Evolutionary conservation across 2,113 vertebrate genomes (phyloP), one percentile per base, ranked within the genome.

Genomic region (Elgaria multicarinata): DNA sequence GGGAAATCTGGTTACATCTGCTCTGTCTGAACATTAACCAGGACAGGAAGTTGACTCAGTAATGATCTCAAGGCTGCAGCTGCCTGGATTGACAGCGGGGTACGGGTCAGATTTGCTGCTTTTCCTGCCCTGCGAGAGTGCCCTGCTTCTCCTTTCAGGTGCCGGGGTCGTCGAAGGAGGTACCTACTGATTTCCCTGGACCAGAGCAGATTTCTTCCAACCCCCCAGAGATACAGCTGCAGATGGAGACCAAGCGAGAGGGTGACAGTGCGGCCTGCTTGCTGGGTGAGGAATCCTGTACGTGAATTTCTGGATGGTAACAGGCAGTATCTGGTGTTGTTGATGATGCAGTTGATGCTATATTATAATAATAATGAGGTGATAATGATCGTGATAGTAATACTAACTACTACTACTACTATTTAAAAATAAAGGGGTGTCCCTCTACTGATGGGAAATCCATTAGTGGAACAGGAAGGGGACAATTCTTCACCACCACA

Each of bases 71-170:
- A 16, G 18, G 22, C 16, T 9, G 79, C n/a, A 12, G n/a, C 18
- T 36, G n/a, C 3, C 2, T 81, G 50, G 1, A 13, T 9, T 20
- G 9, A 6, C 16, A 20, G 10, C 0, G 22, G 2, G 16, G 6
- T 31, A 2, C 8, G 67, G 12, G 31, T 9, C 31, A 18, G 79
- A 62, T 81, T 62, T 1, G 26, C 55, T 10, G 20, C 3, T 39
- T 58, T 62, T 39, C 20, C 53, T 26, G 7, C 18, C n/a, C 50
- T 24, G 8, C 4, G 13, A 3, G 46, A 62, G 26, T 6, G 22
- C 22, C 79, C 53, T 39, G 16, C 13, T 4, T 28, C 28, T 69
- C 13, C 18, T 69, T 20, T 69, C 64, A 83, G 82, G 62, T 6
- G 6, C 64, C 64, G n/a, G 62, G 28, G 33, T 42, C 39, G 55